Evolutionary conservation across 2,888 invertebrate genomes (phyloP), one percentile per base, ranked within the genome.

Genomic region (Dexiosoma caninum): DNA sequence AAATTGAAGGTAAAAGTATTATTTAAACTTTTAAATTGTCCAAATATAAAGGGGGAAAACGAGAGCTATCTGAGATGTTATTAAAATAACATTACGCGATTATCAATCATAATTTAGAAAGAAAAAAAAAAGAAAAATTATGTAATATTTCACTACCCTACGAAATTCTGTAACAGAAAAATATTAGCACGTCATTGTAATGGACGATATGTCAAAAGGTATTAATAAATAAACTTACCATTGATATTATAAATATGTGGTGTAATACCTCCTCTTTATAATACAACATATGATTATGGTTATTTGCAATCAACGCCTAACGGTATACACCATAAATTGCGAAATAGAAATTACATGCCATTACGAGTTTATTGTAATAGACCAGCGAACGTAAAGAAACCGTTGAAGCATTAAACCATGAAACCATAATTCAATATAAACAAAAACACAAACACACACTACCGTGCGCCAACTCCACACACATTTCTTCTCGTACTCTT

Each of bases 361-460:
- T 59, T 67, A 67, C n/a, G n/a, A n/a, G n/a, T n/a, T n/a, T n/a
- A n/a, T n/a, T n/a, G n/a, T 35, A 59, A 42, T 60, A 42, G 51
- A 35, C 42, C 16, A 67, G 66, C 27, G 46, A 49, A 62, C 23
- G 67, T 55, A 64, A 74, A 62, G 57, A 74, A 64, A 64, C 62
- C 49, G 51, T 66, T 79, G 62, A 75, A 70, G 75, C 79, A 79
- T 70, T 59, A 70, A 79, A 75, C 78, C 79, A 51, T 70, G 70
- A 79, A 79, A 79, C 64, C 74, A 30, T 59, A 49, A 59, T 67
- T 67, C 51, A 60, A 49, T 75, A 60, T 42, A 42, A 67, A 51
- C 57, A 64, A 37, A 64, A 10, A 32, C 60, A 55, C 7, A 42
- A 10, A 21, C n/a, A 30, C 12, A 69, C 30, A 42, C n/a, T 10